Evolutionary conservation across 2,888 invertebrate genomes (phyloP).

Genomic region (Brassicogethes aeneus): DNA sequence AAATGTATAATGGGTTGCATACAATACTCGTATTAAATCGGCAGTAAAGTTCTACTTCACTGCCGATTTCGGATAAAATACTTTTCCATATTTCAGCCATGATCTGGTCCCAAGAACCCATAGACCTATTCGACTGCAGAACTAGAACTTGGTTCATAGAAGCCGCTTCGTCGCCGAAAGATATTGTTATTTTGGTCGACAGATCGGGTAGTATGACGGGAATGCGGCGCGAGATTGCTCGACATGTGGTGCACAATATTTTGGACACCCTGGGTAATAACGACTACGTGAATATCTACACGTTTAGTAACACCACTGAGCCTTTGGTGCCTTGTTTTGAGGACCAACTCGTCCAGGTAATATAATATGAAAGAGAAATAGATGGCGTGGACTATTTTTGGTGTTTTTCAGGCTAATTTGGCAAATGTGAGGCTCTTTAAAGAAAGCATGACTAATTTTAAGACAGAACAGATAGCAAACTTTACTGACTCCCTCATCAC

Average conservation of each 20-base stretch:
- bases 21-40: no score
- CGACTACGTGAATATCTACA: conserved; percentile 95
- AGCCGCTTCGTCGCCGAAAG: conserved; percentile 96
- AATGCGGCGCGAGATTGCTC: conserved; percentile 79
- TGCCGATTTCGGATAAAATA: no score
- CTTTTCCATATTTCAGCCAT: no score
- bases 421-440: conserved; percentile 78
- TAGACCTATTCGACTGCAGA: conserved; percentile 92
- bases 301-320: conserved; percentile 75
- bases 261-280: conserved; percentile 95
- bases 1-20: no score
- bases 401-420: conserved; percentile 69
- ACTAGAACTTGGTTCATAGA: conserved; percentile 95
- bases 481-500: conserved; percentile 81
- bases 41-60: no score
- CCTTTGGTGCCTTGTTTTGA: conserved; percentile 84
- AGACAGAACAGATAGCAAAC: conserved; percentile 86
- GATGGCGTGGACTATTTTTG: not conserved
- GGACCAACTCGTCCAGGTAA: conserved; percentile 80
- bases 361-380: conserved; percentile 14
- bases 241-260: conserved; percentile 78
- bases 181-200: conserved; percentile 64
- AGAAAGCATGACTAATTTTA: conserved; percentile 64
- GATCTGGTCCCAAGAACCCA: conserved; percentile 70
- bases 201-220: conserved; percentile 59